phyloP scores from a whole-genome alignment of 1,140 invertebrate species.

The Tetramorium alpestre region DNA sequence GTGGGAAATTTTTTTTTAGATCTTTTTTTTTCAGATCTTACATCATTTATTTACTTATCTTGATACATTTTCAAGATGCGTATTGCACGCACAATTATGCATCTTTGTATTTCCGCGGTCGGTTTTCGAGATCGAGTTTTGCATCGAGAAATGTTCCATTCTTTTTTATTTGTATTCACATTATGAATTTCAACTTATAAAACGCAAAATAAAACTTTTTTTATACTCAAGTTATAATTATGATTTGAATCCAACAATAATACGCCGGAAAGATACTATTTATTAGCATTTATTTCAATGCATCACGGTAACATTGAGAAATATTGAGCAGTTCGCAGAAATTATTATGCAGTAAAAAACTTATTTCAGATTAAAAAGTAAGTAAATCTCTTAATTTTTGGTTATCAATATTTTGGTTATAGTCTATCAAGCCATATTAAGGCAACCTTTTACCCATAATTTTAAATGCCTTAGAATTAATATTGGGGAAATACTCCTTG shows the following conservation, averaged over 20 bases:
- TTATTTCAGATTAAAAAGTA: neutral
- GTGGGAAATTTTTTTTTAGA: too few species aligned
- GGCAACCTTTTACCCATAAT: slow-evolving; percentile 66
- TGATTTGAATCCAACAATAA: slow-evolving; percentile 23
- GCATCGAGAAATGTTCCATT: too few species aligned
- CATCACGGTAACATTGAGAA: neutral
- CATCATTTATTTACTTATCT: too few species aligned
- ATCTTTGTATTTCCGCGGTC: too few species aligned
- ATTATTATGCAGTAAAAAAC: neutral
- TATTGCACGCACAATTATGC: too few species aligned
- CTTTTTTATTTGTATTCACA: too few species aligned
- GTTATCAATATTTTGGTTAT: neutral
- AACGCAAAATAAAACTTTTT: too few species aligned
- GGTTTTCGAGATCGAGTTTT: too few species aligned
- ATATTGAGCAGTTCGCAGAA: neutral
- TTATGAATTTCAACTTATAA: too few species aligned
- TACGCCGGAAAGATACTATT: neutral
- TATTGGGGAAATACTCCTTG: slow-evolving; percentile 56
- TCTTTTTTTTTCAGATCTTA: too few species aligned
- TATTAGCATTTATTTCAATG: neutral
- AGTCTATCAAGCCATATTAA: neutral
- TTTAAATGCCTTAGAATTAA: slow-evolving; percentile 53
- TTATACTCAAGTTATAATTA: too few species aligned
- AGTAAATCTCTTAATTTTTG: neutral
- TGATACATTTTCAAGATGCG: too few species aligned